Conservation (phyloP, 2,113 vertebrate genomes). For the Hemibagrus wyckioides region DNA sequence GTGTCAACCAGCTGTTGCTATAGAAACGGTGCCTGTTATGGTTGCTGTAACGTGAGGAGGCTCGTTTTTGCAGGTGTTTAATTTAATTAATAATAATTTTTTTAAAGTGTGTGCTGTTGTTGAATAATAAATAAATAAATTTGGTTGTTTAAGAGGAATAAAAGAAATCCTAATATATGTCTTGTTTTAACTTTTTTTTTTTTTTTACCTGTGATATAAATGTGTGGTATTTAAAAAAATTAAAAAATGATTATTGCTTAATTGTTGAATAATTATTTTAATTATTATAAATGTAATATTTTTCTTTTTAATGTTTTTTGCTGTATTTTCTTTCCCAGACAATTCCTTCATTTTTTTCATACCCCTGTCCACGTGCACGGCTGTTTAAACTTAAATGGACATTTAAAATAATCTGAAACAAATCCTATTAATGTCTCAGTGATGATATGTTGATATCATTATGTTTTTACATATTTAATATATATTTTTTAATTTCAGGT, state of each 20-base stretch:
- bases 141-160: not conserved
- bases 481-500: not conserved
- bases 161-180: not conserved
- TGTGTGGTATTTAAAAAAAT: not conserved
- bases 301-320: not conserved
- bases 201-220: not conserved
- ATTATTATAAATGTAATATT: not conserved
- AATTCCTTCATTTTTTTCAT: not conserved
- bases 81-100: not conserved
- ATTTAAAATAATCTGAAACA: not conserved
- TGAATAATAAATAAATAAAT: not conserved
- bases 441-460: not conserved
- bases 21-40: not conserved
- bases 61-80: not conserved
- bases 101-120: not conserved
- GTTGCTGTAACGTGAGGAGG: not conserved
- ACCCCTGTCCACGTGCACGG: not conserved
- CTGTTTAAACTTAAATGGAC: not conserved
- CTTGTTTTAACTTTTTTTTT: not conserved
- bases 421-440: not conserved
- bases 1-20: not conserved
- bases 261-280: not conserved
- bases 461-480: not conserved
- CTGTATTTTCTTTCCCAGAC: not conserved
- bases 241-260: not conserved